Evolutionary conservation across 2,797 vertebrate genomes (phyloP).

Genomic region (Synaphobranchus kaupii): DNA sequence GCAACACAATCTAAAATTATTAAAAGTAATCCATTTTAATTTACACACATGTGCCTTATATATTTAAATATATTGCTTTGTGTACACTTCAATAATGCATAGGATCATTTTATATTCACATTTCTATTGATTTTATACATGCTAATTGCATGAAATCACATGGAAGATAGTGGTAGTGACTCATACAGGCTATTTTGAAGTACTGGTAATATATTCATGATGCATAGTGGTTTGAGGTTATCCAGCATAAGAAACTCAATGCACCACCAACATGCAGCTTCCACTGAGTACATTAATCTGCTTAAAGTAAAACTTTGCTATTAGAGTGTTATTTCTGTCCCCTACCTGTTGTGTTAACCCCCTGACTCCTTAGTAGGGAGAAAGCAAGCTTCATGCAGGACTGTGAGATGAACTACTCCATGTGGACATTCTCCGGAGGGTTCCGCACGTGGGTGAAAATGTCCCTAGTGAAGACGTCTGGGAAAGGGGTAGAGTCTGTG

Average conservation of each 20-base stretch:
- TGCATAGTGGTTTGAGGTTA: neutral
- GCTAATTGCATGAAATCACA: too few relatives aligned
- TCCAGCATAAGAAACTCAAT: neutral
- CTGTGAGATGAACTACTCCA: constrained; percentile 92
- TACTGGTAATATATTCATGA: neutral
- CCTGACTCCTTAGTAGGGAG: constrained; percentile 70
- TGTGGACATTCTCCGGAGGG: constrained; percentile 95
- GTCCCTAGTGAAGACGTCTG: constrained; percentile 90
- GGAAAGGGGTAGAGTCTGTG: constrained; percentile 78
- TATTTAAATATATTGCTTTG: too few relatives aligned
- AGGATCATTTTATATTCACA: too few relatives aligned
- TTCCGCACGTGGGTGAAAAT: constrained; percentile 99
- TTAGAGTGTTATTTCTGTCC: neutral
- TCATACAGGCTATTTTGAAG: too few relatives aligned
- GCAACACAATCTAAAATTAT: neutral
- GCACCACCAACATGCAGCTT: neutral
- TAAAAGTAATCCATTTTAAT: neutral
- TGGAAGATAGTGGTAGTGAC: too few relatives aligned
- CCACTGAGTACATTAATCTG: neutral
- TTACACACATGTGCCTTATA: neutral
- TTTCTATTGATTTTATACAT: too few relatives aligned
- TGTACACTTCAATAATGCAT: too few relatives aligned
- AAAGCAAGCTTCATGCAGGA: constrained; percentile 86
- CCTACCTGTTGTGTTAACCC: neutral
- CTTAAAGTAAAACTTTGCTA: neutral